Evolutionary conservation across 1,140 invertebrate genomes (phyloP).

Genomic region (Eulimnadia texana): DNA sequence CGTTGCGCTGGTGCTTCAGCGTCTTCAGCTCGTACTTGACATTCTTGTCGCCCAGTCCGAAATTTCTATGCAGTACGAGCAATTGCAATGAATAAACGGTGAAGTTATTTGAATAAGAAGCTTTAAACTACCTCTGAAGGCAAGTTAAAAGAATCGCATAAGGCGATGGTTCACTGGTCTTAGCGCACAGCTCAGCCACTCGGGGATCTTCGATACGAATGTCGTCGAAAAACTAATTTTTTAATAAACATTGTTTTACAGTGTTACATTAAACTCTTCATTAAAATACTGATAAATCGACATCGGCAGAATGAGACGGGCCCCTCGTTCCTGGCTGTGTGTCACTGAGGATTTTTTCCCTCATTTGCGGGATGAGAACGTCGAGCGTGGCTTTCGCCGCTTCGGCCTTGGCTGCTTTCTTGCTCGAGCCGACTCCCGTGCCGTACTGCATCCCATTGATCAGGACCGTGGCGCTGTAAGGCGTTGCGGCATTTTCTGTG

Average conservation of each 20-base stretch:
- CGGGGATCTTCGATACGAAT: slow-evolving; percentile 84
- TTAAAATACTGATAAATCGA: slow-evolving; percentile 41
- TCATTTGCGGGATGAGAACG: slow-evolving; percentile 87
- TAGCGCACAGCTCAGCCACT: slow-evolving; percentile 82
- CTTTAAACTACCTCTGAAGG: slow-evolving; percentile 46
- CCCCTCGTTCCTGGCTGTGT: slow-evolving; percentile 22
- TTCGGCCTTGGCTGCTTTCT: slow-evolving; percentile 86
- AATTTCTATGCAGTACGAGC: slow-evolving; percentile 45
- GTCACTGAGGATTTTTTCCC: slow-evolving; percentile 37
- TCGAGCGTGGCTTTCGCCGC: slow-evolving; percentile 77
- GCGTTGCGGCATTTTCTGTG: slow-evolving; percentile 76
- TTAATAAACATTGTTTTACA: slow-evolving; percentile 20
- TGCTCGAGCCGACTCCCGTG: slow-evolving; percentile 79
- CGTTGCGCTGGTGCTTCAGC: slow-evolving; percentile 79
- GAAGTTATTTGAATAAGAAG: neutral
- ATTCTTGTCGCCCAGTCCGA: slow-evolving; percentile 73
- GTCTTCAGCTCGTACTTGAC: slow-evolving; percentile 78
- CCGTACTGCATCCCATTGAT: slow-evolving; percentile 88
- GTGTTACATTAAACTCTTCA: neutral
- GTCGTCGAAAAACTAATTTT: slow-evolving; percentile 72
- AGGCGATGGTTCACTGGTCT: slow-evolving; percentile 86
- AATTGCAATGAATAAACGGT: slow-evolving; percentile 16
- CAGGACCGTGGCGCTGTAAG: slow-evolving; percentile 81
- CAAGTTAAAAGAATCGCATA: slow-evolving; percentile 86
- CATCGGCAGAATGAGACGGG: slow-evolving; percentile 31